Evolutionary conservation across 2,888 invertebrate genomes (phyloP).

Genomic region (Cryptophagus acutangulus): DNA sequence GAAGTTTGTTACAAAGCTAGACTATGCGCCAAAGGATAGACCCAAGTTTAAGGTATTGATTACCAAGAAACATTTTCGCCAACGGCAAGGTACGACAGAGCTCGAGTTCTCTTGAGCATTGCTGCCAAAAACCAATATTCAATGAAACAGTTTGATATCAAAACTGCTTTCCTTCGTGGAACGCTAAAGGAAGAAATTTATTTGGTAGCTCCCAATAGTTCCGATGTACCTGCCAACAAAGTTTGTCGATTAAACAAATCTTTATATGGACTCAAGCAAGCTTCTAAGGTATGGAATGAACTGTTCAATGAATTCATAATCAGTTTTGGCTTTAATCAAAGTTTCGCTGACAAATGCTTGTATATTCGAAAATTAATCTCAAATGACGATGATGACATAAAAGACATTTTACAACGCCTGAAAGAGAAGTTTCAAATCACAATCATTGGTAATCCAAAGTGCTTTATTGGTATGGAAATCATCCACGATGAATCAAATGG

Average conservation of each 20-base stretch:
- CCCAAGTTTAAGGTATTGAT: slow-evolving; percentile 17
- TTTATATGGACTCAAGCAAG: slow-evolving; percentile 17
- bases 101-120: slow-evolving; percentile 19
- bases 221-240: slow-evolving; percentile 8
- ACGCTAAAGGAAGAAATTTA: slow-evolving; percentile 4
- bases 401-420: too few species aligned
- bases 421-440: too few species aligned
- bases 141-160: slow-evolving; percentile 16
- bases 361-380: too few species aligned
- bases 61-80: slow-evolving; percentile 23
- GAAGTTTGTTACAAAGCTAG: slow-evolving; percentile 1
- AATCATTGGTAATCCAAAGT: too few species aligned
- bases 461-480: too few species aligned
- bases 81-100: slow-evolving; percentile 15
- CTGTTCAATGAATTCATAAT: too few species aligned
- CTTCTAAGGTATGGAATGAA: slow-evolving; percentile 16
- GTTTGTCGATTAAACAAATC: slow-evolving; percentile 13
- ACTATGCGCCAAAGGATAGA: slow-evolving; percentile 16
- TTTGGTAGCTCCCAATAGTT: slow-evolving; percentile 14
- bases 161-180: slow-evolving; percentile 19
- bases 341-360: too few species aligned
- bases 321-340: too few species aligned
- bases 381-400: too few species aligned
- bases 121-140: slow-evolving; percentile 10
- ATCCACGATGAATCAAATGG: too few species aligned